These are phyloP conservation scores for Anticlea derivata DNA, from an alignment of 2,888 invertebrate genomes.

Conservation along the genomic window DNA sequence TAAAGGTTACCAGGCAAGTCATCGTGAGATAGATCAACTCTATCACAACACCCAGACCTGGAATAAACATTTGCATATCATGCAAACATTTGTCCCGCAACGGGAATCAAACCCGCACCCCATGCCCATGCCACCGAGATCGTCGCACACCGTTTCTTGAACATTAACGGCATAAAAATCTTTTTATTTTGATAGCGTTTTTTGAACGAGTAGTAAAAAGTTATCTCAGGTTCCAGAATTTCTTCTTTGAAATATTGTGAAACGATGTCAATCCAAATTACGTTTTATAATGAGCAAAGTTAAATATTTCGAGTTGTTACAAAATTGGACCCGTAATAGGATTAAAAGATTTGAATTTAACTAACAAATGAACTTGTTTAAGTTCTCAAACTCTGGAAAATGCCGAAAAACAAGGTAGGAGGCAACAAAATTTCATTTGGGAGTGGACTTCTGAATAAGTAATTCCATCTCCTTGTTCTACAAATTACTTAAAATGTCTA, in stretches of 20 bases:
- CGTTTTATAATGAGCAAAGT: slow-evolving; percentile 35
- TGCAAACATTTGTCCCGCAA: too few species aligned
- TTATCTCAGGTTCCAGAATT: not conserved
- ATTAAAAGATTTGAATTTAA: slow-evolving; percentile 35
- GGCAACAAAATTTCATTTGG: slow-evolving; percentile 9
- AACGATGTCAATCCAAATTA: slow-evolving; percentile 31
- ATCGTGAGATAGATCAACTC: too few species aligned
- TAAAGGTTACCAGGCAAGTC: too few species aligned
- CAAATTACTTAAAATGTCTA: not conserved
- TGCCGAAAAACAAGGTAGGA: slow-evolving; percentile 23
- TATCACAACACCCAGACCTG: too few species aligned
- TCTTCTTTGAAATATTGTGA: slow-evolving; percentile 18
- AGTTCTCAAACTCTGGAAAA: slow-evolving; percentile 20
- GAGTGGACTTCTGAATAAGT: slow-evolving; percentile 15
- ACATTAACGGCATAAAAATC: too few species aligned
- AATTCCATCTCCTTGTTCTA: slow-evolving; percentile 10
- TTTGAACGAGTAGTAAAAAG: not conserved
- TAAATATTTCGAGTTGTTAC: slow-evolving; percentile 32
- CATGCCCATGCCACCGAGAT: too few species aligned
- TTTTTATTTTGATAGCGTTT: not conserved
- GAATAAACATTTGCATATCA: too few species aligned
- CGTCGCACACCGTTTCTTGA: too few species aligned
- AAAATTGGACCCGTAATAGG: slow-evolving; percentile 27
- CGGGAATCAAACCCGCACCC: too few species aligned
- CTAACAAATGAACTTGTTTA: slow-evolving; percentile 34